Evolutionary conservation across 2,113 vertebrate genomes (phyloP), one percentile per base, ranked within the genome.

Genomic region (Platysteira castanea): DNA sequence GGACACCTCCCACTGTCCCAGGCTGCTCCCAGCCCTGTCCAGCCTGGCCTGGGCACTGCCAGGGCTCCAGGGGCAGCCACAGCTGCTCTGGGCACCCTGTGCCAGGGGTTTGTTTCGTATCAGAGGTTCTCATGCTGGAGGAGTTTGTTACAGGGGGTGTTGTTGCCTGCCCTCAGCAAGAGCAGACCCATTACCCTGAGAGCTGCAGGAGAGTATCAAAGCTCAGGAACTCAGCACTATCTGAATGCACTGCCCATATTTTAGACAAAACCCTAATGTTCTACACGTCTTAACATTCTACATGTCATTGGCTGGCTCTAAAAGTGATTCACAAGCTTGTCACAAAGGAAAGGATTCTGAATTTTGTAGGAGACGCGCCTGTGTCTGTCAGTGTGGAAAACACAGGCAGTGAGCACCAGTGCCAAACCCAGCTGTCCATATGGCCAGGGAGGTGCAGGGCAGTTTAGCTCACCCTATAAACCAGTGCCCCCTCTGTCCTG

Each of bases 381-480:
- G 13, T 33, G 57, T 31, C 1, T 6, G 20, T 35, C 26, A 3
- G 35, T 23, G 52, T 16, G 57, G 30, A 21, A 13, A 41, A 3
- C 33, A 2, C 35, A 4, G 70, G 22, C 71, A 31, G 26, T 0
- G 12, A 37, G 52, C 3, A 6, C 41, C 46, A 4, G 15, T 46
- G 73, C 15, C 31, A 31, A 6, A 33, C 18, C 10, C 21, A 9
- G 5, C 67, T 16, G n/a, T 39, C 30, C 22, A 0, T 26, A 3
- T 0, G 19, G 37, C 41, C 33, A 33, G 68, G 41, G 59, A 77
- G n/a, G 28, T 16, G 44, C 49, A 76, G 67, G 50, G 11, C 44
- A 23, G 2, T 7, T 8, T 0, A 30, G 15, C 13, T 33, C 27
- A 7, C 16, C 56, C 52, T 7, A 0, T 1, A 18, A 53, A 50